Evolutionary conservation across 2,113 vertebrate species (phyloP).

Genomic region (Pagrus major): DNA sequence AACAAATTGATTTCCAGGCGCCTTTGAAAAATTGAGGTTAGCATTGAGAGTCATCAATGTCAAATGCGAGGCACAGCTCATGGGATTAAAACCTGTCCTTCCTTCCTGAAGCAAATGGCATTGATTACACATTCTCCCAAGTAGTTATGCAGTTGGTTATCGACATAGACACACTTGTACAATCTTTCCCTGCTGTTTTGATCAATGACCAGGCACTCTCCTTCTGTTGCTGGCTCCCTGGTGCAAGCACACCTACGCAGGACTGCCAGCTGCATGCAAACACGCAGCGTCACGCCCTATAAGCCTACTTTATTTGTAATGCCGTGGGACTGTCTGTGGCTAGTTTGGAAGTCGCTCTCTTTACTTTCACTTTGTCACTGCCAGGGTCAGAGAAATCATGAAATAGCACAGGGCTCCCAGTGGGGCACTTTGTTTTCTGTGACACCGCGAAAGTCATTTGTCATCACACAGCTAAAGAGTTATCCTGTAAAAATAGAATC

Average conservation of each 20-base stretch:
- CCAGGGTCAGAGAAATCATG: constrained; percentile 63
- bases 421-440: constrained; percentile 71
- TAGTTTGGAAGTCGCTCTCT: constrained; percentile 53
- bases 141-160: constrained; percentile 44
- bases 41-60: constrained; percentile 67
- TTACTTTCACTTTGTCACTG: constrained; percentile 69
- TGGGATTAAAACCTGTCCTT: constrained; percentile 65
- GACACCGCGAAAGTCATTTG: constrained; percentile 66
- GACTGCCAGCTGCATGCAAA: constrained; percentile 14
- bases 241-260: neutral
- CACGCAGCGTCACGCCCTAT: constrained; percentile 5
- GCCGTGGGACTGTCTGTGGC: constrained; percentile 13
- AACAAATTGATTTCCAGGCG: constrained; percentile 76
- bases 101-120: constrained; percentile 56
- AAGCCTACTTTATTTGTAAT: neutral
- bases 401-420: constrained; percentile 65
- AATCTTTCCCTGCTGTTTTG: constrained; percentile 28
- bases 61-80: constrained; percentile 55
- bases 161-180: constrained; percentile 28
- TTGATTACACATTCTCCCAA: constrained; percentile 53
- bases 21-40: constrained; percentile 77
- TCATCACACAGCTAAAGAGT: constrained; percentile 70
- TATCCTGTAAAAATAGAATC: constrained; percentile 71
- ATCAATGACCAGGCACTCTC: constrained; percentile 40
- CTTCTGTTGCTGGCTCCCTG: neutral